phyloP scores from a whole-genome alignment of 2,888 invertebrate species.

The Tineola bisselliella region DNA sequence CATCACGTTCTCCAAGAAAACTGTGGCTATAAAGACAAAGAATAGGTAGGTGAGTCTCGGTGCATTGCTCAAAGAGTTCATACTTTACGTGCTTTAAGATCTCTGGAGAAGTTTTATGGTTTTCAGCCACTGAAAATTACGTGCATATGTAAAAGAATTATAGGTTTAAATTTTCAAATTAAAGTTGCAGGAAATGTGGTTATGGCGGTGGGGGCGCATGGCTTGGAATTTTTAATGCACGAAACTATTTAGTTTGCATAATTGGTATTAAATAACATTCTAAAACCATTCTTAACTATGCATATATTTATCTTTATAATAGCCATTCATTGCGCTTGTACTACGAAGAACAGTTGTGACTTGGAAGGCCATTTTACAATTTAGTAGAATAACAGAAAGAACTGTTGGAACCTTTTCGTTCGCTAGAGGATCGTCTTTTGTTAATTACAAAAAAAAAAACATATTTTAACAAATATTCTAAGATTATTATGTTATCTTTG shows the following conservation, averaged over 20 bases:
- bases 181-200: neutral
- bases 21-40: conserved; percentile 8
- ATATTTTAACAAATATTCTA: too few relatives aligned
- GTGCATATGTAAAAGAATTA: conserved; percentile 10
- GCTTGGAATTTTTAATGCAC: neutral
- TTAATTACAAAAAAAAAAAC: too few relatives aligned
- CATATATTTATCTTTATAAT: too few relatives aligned
- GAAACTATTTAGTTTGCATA: neutral
- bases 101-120: conserved; percentile 7
- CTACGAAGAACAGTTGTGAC: too few relatives aligned
- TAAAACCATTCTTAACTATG: too few relatives aligned
- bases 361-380: too few relatives aligned
- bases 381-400: too few relatives aligned
- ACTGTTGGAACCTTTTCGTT: too few relatives aligned
- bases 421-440: too few relatives aligned
- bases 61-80: conserved; percentile 24
- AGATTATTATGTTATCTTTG: neutral
- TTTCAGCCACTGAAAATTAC: conserved; percentile 12
- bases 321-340: too few relatives aligned
- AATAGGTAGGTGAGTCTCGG: conserved; percentile 9
- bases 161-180: neutral
- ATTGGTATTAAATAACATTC: too few relatives aligned
- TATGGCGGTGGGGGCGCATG: neutral
- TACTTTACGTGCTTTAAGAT: conserved; percentile 31
- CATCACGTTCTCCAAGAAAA: conserved; percentile 7